A percentile compares a stretch with the other conserved stretches of the same genome.
Evolutionary conservation across 2,888 invertebrate genomes (phyloP).

Genomic region (Cheilosia urbana): DNA sequence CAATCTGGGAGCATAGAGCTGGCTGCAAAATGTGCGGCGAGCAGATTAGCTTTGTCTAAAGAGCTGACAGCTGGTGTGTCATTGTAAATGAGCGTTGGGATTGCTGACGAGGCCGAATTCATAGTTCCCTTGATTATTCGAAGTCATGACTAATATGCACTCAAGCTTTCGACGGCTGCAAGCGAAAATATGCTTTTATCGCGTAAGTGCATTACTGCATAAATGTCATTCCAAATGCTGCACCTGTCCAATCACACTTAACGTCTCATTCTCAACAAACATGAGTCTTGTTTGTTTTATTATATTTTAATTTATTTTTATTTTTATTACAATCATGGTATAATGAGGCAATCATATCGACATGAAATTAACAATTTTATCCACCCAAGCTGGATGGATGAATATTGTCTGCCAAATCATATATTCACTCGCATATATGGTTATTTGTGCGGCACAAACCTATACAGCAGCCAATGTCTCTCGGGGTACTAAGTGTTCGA

Average conservation of each 20-base stretch:
- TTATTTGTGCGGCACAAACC: conserved; percentile 8
- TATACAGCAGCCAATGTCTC: conserved; percentile 7
- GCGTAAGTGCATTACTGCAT: conserved; percentile 57
- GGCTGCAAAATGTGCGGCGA: too few relatives aligned
- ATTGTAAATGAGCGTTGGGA: too few relatives aligned
- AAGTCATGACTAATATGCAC: conserved; percentile 37
- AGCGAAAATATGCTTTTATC: conserved; percentile 30
- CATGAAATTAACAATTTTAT: conserved; percentile 66
- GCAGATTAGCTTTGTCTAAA: too few relatives aligned
- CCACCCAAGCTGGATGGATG: conserved; percentile 26
- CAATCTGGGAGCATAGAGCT: too few relatives aligned
- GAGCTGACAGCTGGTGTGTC: too few relatives aligned
- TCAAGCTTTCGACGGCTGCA: conserved; percentile 1
- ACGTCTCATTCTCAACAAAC: conserved; percentile 65
- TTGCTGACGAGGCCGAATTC: too few relatives aligned
- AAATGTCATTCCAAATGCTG: conserved; percentile 66
- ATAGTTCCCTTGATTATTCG: conserved; percentile 30
- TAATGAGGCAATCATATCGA: conserved; percentile 72
- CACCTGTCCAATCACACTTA: conserved; percentile 72
- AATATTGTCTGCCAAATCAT: conserved; percentile 40
- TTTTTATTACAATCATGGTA: conserved; percentile 67
- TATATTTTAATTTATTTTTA: conserved; percentile 55
- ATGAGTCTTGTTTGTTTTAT: conserved; percentile 61
- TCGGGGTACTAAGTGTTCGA: conserved; percentile 46
- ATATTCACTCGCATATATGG: conserved; percentile 28